phyloP scores from a whole-genome alignment of 2,113 vertebrate genomes.

The Lasiurus cinereus region DNA sequence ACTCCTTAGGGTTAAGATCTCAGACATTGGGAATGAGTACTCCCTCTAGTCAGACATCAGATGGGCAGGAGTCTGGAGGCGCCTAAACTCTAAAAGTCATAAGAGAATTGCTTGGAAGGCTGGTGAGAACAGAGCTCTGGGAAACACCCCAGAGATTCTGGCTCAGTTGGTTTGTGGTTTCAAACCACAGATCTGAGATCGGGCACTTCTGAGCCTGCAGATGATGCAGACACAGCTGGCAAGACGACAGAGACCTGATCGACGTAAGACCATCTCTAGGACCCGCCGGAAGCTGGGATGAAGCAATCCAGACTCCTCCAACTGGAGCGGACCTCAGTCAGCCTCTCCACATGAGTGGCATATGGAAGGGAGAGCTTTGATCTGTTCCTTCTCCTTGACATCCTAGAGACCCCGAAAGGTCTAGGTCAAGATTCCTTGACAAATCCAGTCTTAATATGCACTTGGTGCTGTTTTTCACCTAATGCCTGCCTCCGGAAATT shows the following conservation, averaged over 20 bases:
- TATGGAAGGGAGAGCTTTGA: neutral
- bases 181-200: neutral
- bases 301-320: neutral
- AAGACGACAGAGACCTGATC: neutral
- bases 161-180: neutral
- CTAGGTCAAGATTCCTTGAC: neutral
- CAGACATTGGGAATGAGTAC: neutral
- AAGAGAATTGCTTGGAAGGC: neutral
- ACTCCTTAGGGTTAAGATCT: neutral
- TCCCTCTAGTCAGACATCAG: neutral
- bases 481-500: neutral
- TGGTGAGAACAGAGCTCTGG: neutral
- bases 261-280: neutral
- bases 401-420: neutral
- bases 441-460: neutral
- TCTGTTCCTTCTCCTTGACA: neutral
- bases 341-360: neutral
- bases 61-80: neutral
- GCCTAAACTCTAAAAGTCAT: neutral
- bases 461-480: neutral
- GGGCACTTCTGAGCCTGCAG: neutral
- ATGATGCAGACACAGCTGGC: fast-evolving
- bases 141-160: neutral
- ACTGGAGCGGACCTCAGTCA: fast-evolving
- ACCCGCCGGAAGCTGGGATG: neutral